Conservation (phyloP, 2,797 vertebrate genomes). For the Cynodonichthys magdalenae region DNA sequence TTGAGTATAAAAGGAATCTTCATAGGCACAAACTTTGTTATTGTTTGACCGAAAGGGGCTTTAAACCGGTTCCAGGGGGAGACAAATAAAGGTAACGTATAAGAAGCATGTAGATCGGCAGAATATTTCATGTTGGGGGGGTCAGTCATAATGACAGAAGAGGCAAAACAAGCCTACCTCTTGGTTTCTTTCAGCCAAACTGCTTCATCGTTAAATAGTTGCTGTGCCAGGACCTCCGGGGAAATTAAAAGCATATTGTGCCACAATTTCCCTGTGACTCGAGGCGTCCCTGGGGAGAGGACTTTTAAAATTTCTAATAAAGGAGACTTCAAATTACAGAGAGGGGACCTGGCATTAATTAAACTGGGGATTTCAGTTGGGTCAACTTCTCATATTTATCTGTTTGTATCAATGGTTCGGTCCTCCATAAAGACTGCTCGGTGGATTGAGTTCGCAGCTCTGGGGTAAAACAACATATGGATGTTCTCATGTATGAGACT, state of each 20-base stretch:
- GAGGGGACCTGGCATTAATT: constrained; percentile 81
- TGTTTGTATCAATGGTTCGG: constrained; percentile 70
- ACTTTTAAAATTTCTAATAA: constrained; percentile 85
- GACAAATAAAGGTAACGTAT: constrained; percentile 23
- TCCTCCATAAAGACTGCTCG: constrained; percentile 48
- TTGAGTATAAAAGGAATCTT: neutral
- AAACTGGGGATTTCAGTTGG: constrained; percentile 79
- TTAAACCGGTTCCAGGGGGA: constrained; percentile 22
- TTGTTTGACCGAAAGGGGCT: constrained; percentile 19
- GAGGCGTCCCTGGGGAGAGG: constrained; percentile 67
- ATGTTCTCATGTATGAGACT: constrained; percentile 54
- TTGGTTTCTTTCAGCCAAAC: constrained; percentile 74
- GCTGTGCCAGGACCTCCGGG: constrained; percentile 75
- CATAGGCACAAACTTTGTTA: constrained; percentile 9
- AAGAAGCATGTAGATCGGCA: constrained; percentile 39
- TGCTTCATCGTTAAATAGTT: constrained; percentile 77
- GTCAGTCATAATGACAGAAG: constrained; percentile 61
- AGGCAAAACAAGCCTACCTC: constrained; percentile 64
- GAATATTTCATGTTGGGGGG: constrained; percentile 51
- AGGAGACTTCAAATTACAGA: constrained; percentile 80
- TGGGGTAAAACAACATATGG: constrained; percentile 65
- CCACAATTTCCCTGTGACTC: constrained; percentile 81
- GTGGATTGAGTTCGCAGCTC: constrained; percentile 70
- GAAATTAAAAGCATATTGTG: constrained; percentile 88
- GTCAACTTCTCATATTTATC: constrained; percentile 80